Percentiles rank a stretch among this genome's conserved stretches.
These are phyloP conservation scores for Dasyornis broadbenti DNA, from an alignment of 2,113 vertebrate genomes.

Conservation along the genomic window DNA sequence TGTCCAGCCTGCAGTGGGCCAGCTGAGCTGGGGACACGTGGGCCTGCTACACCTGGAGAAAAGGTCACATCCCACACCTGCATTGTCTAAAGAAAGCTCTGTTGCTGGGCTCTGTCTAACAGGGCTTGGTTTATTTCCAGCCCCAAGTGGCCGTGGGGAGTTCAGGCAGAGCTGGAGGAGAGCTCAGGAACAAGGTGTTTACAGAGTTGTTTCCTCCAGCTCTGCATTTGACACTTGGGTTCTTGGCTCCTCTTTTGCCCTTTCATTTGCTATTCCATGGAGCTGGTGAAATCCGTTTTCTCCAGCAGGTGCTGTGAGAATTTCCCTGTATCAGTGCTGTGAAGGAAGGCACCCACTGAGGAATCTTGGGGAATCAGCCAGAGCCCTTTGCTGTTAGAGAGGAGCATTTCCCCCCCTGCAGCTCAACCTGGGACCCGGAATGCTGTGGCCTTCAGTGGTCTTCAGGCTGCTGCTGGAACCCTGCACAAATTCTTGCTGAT, in stretches of 20 bases:
- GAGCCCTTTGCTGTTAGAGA: neutral
- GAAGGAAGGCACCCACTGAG: neutral
- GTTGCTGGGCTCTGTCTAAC: neutral
- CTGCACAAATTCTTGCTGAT: rapidly evolving
- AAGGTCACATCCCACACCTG: slow-evolving; percentile 41
- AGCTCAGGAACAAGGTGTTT: slow-evolving; percentile 35
- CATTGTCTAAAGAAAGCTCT: slow-evolving; percentile 40
- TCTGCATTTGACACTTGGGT: neutral
- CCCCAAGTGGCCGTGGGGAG: neutral
- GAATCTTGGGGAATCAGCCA: neutral
- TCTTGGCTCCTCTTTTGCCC: neutral
- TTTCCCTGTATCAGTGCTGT: neutral
- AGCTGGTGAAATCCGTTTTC: neutral
- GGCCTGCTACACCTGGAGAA: neutral
- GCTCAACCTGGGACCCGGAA: neutral
- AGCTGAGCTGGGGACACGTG: neutral
- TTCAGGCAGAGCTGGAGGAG: neutral
- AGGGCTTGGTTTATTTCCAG: slow-evolving; percentile 33
- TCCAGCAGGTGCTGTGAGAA: neutral
- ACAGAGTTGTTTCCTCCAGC: slow-evolving; percentile 18
- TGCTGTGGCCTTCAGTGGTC: neutral
- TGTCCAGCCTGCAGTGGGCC: neutral
- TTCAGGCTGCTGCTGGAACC: neutral
- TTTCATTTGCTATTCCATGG: neutral
- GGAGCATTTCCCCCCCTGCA: neutral